Conservation (phyloP, 2,888 invertebrate species). For the Parnassius smintheus region DNA sequence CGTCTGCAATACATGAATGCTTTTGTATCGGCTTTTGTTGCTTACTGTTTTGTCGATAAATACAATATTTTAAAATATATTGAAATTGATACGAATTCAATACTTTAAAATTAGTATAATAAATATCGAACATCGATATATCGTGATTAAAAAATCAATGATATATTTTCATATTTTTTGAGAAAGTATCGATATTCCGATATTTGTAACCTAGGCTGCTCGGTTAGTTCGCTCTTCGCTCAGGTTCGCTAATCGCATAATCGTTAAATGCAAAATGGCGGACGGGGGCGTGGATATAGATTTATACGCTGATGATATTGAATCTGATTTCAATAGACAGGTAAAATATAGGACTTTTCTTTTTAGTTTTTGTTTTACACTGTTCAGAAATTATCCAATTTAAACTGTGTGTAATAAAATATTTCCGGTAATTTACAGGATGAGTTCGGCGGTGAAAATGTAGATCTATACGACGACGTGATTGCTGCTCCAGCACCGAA, state of each 20-base stretch:
- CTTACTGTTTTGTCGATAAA: too few species aligned
- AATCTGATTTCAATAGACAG: slow-evolving; percentile 90
- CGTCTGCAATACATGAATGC: too few species aligned
- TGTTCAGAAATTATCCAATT: not conserved
- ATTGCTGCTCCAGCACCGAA: slow-evolving; percentile 88
- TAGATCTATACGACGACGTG: slow-evolving; percentile 97
- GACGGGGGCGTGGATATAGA: slow-evolving; percentile 97
- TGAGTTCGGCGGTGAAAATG: slow-evolving; percentile 92
- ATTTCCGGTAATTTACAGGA: slow-evolving; percentile 78
- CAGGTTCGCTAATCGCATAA: slow-evolving; percentile 19
- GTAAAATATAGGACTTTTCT: slow-evolving; percentile 50
- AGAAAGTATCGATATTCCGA: too few species aligned
- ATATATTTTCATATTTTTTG: too few species aligned
- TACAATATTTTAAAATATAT: too few species aligned
- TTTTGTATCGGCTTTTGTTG: too few species aligned
- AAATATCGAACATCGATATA: too few species aligned
- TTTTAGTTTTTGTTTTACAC: slow-evolving; percentile 1
- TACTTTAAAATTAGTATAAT: too few species aligned
- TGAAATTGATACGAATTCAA: too few species aligned
- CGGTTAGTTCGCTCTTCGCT: not conserved
- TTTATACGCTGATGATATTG: slow-evolving; percentile 97
- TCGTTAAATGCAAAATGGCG: slow-evolving; percentile 85
- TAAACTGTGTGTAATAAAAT: slow-evolving; percentile 8
- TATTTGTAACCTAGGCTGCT: too few species aligned
- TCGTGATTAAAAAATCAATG: too few species aligned